phyloP scores from a whole-genome alignment of 2,113 vertebrate genomes.

The Archilochus colubris region DNA sequence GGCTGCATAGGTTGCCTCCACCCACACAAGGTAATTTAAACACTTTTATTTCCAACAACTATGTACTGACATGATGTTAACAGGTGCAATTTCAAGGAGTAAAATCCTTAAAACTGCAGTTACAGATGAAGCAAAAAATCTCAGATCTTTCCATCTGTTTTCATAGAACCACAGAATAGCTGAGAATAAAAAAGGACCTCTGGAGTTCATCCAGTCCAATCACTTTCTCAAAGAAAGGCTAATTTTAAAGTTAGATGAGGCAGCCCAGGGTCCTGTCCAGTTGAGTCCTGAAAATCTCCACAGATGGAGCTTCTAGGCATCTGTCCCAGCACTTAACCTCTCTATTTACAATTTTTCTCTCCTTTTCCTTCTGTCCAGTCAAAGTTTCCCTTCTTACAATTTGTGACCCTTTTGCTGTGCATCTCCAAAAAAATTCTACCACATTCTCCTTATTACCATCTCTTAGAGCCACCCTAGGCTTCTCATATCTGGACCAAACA shows the following conservation, averaged over 20 bases:
- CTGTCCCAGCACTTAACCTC: background rate
- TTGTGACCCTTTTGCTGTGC: background rate
- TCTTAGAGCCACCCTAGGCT: background rate
- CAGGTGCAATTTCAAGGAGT: constrained; percentile 50
- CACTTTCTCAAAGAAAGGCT: background rate
- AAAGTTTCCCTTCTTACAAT: background rate
- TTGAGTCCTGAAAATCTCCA: background rate
- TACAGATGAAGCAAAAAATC: constrained; percentile 14
- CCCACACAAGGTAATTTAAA: constrained; percentile 66
- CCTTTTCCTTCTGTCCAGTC: background rate
- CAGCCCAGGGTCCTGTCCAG: background rate
- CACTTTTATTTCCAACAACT: constrained; percentile 47
- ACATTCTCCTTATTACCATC: background rate
- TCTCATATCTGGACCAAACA: background rate
- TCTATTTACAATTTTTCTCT: too few relatives aligned
- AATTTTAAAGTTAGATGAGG: background rate
- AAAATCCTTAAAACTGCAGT: constrained; percentile 27
- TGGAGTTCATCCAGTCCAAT: background rate
- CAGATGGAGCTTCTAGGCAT: background rate
- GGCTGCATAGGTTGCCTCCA: constrained; percentile 60
- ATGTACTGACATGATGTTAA: constrained; percentile 62
- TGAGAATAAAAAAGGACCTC: background rate
- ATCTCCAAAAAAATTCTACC: background rate
- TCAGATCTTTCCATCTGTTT: background rate
- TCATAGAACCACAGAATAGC: background rate